A percentile compares a stretch with the other conserved stretches of the same genome.
These are phyloP conservation scores for Nasonia longicornis DNA, from an alignment of 1,140 invertebrate species.

Conservation along the genomic window DNA sequence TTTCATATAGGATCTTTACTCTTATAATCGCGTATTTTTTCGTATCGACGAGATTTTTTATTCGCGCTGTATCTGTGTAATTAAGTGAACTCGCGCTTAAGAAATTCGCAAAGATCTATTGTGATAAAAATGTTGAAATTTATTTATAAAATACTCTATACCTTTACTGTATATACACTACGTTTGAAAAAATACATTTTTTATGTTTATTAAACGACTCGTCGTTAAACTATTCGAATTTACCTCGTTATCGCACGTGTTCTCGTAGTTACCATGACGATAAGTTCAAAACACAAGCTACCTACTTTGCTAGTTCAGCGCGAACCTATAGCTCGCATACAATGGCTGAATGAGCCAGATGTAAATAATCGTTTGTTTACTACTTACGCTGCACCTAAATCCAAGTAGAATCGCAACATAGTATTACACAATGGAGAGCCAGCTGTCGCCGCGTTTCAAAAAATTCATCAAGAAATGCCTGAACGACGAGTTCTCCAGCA, in stretches of 20 bases:
- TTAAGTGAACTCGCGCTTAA: neutral
- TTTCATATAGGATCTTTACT: neutral
- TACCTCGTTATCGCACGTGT: neutral
- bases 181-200: slow-evolving; percentile 37
- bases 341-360: neutral
- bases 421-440: slow-evolving; percentile 53
- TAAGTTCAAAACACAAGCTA: slow-evolving; percentile 50
- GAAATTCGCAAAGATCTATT: neutral
- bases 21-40: neutral
- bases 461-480: slow-evolving; percentile 61
- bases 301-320: neutral
- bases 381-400: neutral
- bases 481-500: slow-evolving; percentile 58
- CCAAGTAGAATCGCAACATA: neutral
- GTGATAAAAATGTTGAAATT: slow-evolving; percentile 24
- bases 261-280: slow-evolving; percentile 50
- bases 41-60: neutral
- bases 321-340: neutral
- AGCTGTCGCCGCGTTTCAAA: slow-evolving; percentile 54
- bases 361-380: slow-evolving; percentile 7
- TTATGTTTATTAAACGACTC: neutral
- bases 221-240: neutral
- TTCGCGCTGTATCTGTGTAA: neutral
- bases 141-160: slow-evolving; percentile 20
- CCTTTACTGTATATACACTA: slow-evolving; percentile 23